Conservation (phyloP, 2,113 vertebrate species). For the Burhinus oedicnemus region DNA sequence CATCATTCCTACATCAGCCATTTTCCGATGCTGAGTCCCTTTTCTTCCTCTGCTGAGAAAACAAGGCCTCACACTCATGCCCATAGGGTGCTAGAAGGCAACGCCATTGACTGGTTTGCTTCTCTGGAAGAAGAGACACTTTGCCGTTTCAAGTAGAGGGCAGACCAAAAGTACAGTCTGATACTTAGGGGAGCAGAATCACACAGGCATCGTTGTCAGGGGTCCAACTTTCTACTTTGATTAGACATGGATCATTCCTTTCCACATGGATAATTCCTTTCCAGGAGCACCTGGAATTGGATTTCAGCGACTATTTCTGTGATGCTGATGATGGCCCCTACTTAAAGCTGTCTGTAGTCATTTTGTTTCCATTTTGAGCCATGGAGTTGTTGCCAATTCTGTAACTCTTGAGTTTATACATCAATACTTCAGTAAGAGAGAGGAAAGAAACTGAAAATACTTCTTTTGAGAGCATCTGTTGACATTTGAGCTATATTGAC, state of each 20-base stretch:
- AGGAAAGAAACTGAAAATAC: neutral
- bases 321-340: neutral
- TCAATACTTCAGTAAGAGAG: neutral
- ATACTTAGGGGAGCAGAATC: neutral
- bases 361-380: neutral
- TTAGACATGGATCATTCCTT: neutral
- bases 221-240: neutral
- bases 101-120: neutral
- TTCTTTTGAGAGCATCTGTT: neutral
- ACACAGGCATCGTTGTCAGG: neutral
- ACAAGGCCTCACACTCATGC: too few species aligned
- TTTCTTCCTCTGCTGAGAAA: neutral
- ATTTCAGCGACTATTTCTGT: neutral
- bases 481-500: neutral
- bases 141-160: too few species aligned
- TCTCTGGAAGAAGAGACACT: neutral
- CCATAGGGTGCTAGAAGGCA: neutral
- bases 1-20: neutral
- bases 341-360: neutral
- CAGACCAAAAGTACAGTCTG: neutral
- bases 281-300: neutral
- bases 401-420: neutral
- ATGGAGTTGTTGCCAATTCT: neutral
- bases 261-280: neutral
- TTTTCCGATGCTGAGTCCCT: neutral